Conservation (phyloP, 2,113 vertebrate genomes). For the Gasterosteus aculeatus region DNA sequence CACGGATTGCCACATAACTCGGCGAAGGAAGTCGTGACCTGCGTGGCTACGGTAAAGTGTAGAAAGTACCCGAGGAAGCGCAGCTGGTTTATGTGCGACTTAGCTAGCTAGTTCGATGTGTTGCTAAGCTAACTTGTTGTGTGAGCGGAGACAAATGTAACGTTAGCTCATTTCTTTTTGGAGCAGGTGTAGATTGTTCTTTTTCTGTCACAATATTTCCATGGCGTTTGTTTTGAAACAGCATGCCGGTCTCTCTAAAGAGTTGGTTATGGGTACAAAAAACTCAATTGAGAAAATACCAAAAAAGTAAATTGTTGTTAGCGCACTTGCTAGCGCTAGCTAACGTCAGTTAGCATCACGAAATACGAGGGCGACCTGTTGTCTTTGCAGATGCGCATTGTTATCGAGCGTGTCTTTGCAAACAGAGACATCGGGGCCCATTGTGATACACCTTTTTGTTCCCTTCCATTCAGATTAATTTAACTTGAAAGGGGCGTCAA, state of each 20-base stretch:
- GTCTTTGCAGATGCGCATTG: constrained; percentile 38
- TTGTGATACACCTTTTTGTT: not conserved
- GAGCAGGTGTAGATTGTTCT: constrained; percentile 37
- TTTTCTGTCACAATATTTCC: not conserved
- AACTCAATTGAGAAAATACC: not conserved
- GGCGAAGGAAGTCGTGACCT: not conserved
- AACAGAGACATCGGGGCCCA: not conserved
- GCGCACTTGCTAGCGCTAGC: constrained; percentile 50
- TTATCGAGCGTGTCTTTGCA: constrained; percentile 11
- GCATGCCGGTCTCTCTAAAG: accelerated
- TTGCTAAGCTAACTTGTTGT: constrained; percentile 58
- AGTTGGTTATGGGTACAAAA: not conserved
- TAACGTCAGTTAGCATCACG: constrained; percentile 29
- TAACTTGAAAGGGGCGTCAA: not conserved
- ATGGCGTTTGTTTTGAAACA: not conserved
- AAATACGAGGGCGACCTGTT: constrained; percentile 64
- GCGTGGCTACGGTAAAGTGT: not conserved
- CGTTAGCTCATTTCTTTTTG: constrained; percentile 55
- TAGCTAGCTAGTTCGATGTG: constrained; percentile 8
- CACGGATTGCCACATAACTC: not conserved
- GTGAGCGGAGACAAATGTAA: constrained; percentile 29
- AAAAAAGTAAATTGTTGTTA: constrained; percentile 38
- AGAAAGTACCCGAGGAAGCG: not conserved
- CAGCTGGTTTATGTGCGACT: not conserved
- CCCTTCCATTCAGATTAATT: not conserved